A percentile compares a stretch with the other conserved stretches of the same genome.
Evolutionary conservation across 92 coral and sea anemone genomes (phyloP).

Genomic region (Paramuricea clavata): DNA sequence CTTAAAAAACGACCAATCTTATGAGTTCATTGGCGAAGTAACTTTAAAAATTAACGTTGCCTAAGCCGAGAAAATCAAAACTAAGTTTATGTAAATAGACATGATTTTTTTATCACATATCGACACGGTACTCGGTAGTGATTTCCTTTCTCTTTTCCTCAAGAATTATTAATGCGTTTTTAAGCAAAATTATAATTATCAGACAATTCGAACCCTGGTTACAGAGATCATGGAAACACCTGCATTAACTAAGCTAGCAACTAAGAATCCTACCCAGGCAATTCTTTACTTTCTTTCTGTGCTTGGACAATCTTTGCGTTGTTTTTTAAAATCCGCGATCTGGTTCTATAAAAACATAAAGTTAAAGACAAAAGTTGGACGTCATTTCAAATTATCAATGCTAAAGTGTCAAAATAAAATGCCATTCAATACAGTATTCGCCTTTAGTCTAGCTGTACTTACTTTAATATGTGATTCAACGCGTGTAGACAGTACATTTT

Average conservation of each 20-base stretch:
- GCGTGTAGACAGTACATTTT: conserved; percentile 88
- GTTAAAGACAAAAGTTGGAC: neutral
- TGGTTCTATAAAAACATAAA: conserved; percentile 66
- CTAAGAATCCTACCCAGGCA: neutral
- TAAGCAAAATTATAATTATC: no score
- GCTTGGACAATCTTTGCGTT: conserved; percentile 89
- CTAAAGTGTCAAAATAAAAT: no score
- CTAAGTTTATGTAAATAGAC: no score
- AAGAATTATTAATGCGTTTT: no score
- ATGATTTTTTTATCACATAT: no score
- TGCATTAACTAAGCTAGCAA: neutral
- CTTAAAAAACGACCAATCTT: no score
- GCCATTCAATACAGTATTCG: no score
- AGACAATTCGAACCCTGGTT: no score
- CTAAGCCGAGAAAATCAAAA: no score
- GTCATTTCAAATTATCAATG: neutral
- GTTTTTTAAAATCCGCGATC: conserved; percentile 84
- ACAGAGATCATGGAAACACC: no score
- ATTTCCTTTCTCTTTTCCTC: neutral
- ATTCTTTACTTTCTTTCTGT: conserved; percentile 83
- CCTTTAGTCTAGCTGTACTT: conserved; percentile 41
- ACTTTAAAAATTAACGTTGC: no score
- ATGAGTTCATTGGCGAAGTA: no score
- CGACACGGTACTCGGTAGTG: neutral
- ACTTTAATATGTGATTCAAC: conserved; percentile 91